Evolutionary conservation across 2,797 vertebrate species (phyloP).

Genomic region (Pangasius krempfi): DNA sequence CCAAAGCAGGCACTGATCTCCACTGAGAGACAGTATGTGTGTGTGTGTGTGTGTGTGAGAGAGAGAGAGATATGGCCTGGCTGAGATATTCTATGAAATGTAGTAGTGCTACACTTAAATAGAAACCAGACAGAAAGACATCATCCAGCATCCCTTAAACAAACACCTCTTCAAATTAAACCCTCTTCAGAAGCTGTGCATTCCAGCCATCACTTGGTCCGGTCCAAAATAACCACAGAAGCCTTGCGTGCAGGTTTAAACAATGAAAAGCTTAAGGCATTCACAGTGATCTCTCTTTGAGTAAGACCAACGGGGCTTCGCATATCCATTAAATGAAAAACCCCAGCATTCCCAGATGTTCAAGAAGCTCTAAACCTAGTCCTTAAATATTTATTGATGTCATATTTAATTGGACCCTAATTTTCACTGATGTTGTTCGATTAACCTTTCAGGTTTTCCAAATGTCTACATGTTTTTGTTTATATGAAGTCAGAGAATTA

Average conservation of each 20-base stretch:
- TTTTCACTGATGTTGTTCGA: slow-evolving; percentile 45
- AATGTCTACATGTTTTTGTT: slow-evolving; percentile 18
- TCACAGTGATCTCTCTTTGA: slow-evolving; percentile 60
- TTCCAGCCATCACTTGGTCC: slow-evolving; percentile 47
- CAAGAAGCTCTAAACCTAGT: slow-evolving; percentile 64
- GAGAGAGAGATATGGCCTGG: neutral
- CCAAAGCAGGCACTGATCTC: slow-evolving; percentile 21
- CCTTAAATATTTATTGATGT: slow-evolving; percentile 55
- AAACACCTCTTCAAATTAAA: slow-evolving; percentile 49
- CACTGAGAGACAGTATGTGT: neutral
- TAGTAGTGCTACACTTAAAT: slow-evolving; percentile 30
- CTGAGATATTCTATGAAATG: slow-evolving; percentile 27
- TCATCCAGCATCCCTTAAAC: slow-evolving; percentile 37
- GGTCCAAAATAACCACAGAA: slow-evolving; percentile 18
- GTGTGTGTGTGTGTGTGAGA: too few species aligned
- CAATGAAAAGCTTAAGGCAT: slow-evolving; percentile 52
- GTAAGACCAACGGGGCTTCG: slow-evolving; percentile 55
- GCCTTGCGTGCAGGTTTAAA: slow-evolving; percentile 49
- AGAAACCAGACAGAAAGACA: slow-evolving; percentile 42
- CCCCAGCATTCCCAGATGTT: slow-evolving; percentile 72
- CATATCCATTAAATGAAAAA: slow-evolving; percentile 64
- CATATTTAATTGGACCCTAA: slow-evolving; percentile 38
- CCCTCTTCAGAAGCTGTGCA: slow-evolving; percentile 38
- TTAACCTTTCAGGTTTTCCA: slow-evolving; percentile 40
- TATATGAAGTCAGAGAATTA: slow-evolving; percentile 18